A percentile compares a stretch with the other conserved stretches of the same genome.
Evolutionary conservation across 2,888 invertebrate species (phyloP).

Genomic region (Autographa gamma): DNA sequence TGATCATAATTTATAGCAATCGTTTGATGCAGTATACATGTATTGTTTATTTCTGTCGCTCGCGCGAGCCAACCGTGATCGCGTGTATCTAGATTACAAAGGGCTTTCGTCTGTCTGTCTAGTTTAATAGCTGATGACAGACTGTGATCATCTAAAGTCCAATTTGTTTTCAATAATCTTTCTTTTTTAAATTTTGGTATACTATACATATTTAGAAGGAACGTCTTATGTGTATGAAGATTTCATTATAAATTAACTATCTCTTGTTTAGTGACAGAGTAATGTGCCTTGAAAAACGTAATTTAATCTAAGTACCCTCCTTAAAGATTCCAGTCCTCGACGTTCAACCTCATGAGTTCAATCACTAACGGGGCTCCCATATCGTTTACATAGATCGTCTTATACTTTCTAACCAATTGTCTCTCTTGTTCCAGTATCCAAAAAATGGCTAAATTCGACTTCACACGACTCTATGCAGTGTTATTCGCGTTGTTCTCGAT

Average conservation of each 20-base stretch:
- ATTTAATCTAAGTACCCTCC: too few species aligned
- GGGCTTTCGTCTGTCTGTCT: conserved; percentile 18
- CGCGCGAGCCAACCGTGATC: conserved; percentile 35
- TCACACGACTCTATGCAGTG: conserved; percentile 63
- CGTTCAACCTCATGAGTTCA: too few species aligned
- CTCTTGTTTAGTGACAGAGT: too few species aligned
- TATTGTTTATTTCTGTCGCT: conserved; percentile 43
- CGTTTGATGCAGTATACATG: conserved; percentile 41
- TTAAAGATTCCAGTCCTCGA: too few species aligned
- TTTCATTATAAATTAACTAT: too few species aligned
- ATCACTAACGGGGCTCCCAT: too few species aligned
- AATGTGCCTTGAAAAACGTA: too few species aligned
- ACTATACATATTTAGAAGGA: too few species aligned
- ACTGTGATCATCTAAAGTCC: neutral
- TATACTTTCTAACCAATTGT: neutral
- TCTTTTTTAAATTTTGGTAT: neutral
- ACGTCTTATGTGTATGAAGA: too few species aligned
- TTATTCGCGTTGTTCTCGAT: conserved; percentile 70
- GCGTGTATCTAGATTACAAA: conserved; percentile 42
- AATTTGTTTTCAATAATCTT: neutral
- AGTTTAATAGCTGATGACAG: conserved; percentile 12
- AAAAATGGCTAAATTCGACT: conserved; percentile 68
- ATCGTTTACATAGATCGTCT: neutral
- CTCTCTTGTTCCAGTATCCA: conserved; percentile 59
- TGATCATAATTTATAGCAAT: conserved; percentile 47